Evolutionary conservation across 2,113 vertebrate species (phyloP), one percentile per base, ranked within the genome.

Genomic region (Mohoua ochrocephala): DNA sequence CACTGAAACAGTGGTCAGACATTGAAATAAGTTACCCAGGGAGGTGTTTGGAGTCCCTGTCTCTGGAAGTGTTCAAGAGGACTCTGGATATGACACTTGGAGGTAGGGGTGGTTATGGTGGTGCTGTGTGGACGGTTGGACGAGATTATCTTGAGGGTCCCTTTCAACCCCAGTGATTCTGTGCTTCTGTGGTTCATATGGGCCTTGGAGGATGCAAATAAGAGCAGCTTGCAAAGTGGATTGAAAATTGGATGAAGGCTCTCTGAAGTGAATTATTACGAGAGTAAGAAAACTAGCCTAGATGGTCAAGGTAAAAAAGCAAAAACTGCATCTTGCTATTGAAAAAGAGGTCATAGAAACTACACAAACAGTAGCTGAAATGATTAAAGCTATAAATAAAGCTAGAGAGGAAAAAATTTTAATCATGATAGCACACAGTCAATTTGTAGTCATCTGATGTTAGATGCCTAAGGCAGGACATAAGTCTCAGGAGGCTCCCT

Each of bases 351-450:
- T 89, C 47, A 71, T 6, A 78, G 85, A 92, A 94, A 81, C 69
- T 53, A 64, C 41, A 75, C 15, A 94, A 94, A 71, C 73, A 94
- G 64, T 92, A 96, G 60, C 49, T 57, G 79, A 69, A 93, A 92
- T 74, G 16, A 95, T 94, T 96, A 96, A 96, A 94, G 53, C 65
- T 79, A 75, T 94, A 97, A 96, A 95, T 95, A 94, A 95, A 94
- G 27, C 41, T 45, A 31, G 44, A 91, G 37, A 94, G 35, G 27
- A 68, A 88, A 84, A 65, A 16, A 1, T 16, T 33, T 31, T 37
- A 91, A 67, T 76, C 37, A 81, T 64, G 44, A 52, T 35, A 89
- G 42, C 37, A 39, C 41, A 64, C 37, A 80, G 18, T 44, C 44
- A 63, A 78, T 89, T 75, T 95, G 69, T 71, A 92, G 64, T 71